Evolutionary conservation across 2,888 invertebrate genomes (phyloP).

Genomic region (Drosophila tanythrix): DNA sequence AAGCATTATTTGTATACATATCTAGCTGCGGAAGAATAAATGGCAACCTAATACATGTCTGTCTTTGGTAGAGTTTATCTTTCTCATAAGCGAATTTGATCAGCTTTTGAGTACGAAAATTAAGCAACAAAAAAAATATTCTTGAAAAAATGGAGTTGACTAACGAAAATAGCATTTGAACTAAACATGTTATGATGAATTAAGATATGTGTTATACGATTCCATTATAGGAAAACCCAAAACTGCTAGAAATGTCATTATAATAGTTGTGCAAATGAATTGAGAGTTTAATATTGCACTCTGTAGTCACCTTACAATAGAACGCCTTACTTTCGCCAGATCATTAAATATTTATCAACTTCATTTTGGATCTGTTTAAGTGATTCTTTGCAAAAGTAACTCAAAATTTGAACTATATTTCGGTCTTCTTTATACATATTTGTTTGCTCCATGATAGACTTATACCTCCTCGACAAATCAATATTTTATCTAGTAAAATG

Average conservation of each 20-base stretch:
- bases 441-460: rapidly evolving
- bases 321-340: not conserved
- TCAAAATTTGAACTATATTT: not conserved
- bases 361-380: not conserved
- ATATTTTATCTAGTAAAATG: not conserved
- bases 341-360: not conserved
- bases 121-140: not conserved
- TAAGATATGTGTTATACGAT: too few species aligned
- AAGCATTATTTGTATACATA: not conserved
- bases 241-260: rapidly evolving
- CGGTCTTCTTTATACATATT: too few species aligned
- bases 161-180: not conserved
- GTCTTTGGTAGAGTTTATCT: not conserved
- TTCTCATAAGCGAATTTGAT: not conserved
- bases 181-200: not conserved
- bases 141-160: not conserved
- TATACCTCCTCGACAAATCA: not conserved
- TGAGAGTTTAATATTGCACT: not conserved
- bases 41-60: not conserved
- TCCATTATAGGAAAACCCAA: not conserved
- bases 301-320: not conserved
- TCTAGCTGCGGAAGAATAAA: not conserved
- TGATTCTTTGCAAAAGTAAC: not conserved
- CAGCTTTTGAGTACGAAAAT: not conserved
- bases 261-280: not conserved